Percentiles rank a stretch among this genome's conserved stretches.
These are phyloP conservation scores for Crypturellus tataupa DNA, from an alignment of 2,797 vertebrate genomes.

Conservation along the genomic window DNA sequence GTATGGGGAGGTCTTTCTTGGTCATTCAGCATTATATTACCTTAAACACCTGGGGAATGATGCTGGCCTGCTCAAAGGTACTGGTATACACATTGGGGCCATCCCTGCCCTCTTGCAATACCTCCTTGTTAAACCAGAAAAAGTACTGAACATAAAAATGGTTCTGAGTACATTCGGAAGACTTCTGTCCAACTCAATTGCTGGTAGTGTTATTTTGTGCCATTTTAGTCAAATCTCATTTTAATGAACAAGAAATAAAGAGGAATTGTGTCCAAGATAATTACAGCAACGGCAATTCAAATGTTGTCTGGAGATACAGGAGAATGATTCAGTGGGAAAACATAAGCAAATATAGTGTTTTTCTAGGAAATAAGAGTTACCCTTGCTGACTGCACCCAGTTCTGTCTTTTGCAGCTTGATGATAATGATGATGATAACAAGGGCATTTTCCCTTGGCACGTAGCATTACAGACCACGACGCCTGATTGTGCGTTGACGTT, in stretches of 20 bases:
- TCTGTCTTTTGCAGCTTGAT: neutral
- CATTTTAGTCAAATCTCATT: neutral
- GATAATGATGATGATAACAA: neutral
- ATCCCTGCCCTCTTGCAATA: too few relatives aligned
- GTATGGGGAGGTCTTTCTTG: neutral
- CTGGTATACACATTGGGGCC: neutral
- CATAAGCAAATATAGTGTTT: neutral
- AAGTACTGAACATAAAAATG: neutral
- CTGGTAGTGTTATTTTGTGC: neutral
- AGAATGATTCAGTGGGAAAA: neutral
- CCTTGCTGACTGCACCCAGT: neutral
- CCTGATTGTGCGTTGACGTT: neutral
- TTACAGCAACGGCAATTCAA: neutral
- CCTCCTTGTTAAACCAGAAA: neutral
- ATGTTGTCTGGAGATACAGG: neutral
- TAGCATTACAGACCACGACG: fast-evolving
- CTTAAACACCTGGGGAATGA: neutral
- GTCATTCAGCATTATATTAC: neutral
- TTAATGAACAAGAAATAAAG: neutral
- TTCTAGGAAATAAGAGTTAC: neutral
- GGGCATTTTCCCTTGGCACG: fast-evolving
- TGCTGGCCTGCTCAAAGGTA: neutral
- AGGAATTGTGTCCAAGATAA: neutral
- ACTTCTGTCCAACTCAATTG: neutral
- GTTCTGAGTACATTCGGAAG: neutral